Base-by-base conservation (phyloP, 2,113 vertebrate genomes). In the Uria aalge region DNA sequence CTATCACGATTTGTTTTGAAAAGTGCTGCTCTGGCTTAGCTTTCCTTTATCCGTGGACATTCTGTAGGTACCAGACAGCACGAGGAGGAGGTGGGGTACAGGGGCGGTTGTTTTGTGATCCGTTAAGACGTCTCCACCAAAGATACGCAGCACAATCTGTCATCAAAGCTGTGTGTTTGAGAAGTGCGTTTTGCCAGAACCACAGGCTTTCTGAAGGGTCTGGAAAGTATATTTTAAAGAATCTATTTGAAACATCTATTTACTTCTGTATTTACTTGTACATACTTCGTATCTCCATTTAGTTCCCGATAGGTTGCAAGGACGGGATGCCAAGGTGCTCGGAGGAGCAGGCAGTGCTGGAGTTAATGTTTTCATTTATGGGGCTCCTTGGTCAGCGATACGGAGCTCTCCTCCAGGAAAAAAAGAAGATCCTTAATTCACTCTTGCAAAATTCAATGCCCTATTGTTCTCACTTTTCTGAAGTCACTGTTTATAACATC, bases 381-480 rank as follows among this genome's bases (percentile, higher is more conserved):
- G 90, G 87, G 57, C 94, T 96, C 47, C 67, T 77, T 96, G 95
- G 79, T 92, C 60, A 90, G 26, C 79, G 83, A 84, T 92, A 85
- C 74, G 69, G 86, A 94, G 78, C 63, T 86, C 45, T 94, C 68
- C 72, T 94, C 15, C 63, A 92, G 93, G 94, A 94, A 91, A 82
- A 94, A 91, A 82, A 93, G 91, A 74, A 74, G 24, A 69, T 81
- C 71, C 29, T 92, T 92, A 80, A 84, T 87, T 83, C 50, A 82
- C 21, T 95, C 63, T 88, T 88, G 67, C 50, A 85, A 85, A 95
- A 77, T 94, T 96, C 88, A 86, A 55, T 87, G 84, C 87, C 84
- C 77, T 94, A 56, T 95, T 95, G 90, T 86, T 93, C 79, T 94
- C 85, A n/a, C 83, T 75, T 96, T 91, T 94, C 96, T 92, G 86